A percentile compares a stretch with the other conserved stretches of the same genome.
Evolutionary conservation across 2,113 vertebrate genomes (phyloP).

Genomic region (Nanorana parkeri): DNA sequence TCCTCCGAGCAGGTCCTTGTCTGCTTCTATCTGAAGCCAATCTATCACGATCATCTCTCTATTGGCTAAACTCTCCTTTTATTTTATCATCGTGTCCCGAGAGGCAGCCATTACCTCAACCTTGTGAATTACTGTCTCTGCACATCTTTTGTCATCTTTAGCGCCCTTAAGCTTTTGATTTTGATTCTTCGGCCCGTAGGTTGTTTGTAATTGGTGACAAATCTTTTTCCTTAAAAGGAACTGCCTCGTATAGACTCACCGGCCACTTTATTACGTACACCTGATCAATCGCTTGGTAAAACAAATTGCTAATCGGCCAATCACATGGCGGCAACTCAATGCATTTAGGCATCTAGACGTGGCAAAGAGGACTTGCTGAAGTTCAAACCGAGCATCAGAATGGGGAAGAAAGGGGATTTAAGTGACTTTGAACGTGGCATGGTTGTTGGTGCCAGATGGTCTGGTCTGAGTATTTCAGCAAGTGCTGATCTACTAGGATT

Average conservation of each 20-base stretch:
- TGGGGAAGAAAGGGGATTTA: too few species aligned
- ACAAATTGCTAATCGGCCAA: too few species aligned
- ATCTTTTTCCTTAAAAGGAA: not conserved
- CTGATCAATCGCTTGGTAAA: too few species aligned
- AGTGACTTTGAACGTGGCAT: too few species aligned
- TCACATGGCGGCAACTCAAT: too few species aligned
- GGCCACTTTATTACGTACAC: too few species aligned
- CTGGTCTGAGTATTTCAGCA: too few species aligned
- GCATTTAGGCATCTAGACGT: too few species aligned
- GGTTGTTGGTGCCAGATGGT: too few species aligned
- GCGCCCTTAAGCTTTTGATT: conserved; percentile 60
- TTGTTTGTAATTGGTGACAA: not conserved
- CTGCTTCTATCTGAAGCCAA: conserved; percentile 78
- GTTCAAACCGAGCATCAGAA: too few species aligned
- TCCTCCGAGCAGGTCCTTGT: conserved; percentile 80
- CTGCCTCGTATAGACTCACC: not conserved
- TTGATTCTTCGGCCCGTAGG: not conserved
- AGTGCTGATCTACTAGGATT: too few species aligned
- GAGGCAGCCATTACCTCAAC: conserved; percentile 80
- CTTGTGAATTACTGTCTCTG: conserved; percentile 76
- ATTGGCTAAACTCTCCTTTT: conserved; percentile 63
- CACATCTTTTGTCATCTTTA: conserved; percentile 68
- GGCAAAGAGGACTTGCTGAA: too few species aligned
- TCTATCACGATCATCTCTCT: conserved; percentile 83
- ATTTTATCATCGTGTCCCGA: conserved; percentile 71